Percentiles rank a stretch among this genome's conserved stretches.
These are phyloP conservation scores for Myrmecophaga tridactyla DNA, from an alignment of 2,113 vertebrate genomes.

Conservation along the genomic window DNA sequence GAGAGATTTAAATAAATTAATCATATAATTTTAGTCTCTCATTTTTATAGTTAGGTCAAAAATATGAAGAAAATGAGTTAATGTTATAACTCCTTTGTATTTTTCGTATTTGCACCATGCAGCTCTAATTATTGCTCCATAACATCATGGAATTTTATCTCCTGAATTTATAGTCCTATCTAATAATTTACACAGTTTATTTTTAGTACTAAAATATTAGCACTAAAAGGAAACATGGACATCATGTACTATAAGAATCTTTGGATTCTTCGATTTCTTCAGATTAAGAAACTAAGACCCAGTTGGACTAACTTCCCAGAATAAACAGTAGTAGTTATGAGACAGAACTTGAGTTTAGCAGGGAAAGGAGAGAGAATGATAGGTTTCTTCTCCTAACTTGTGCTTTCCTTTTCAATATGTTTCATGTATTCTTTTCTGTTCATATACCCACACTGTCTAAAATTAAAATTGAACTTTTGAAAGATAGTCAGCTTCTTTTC, in stretches of 20 bases:
- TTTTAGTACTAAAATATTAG: not conserved
- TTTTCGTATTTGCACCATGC: not conserved
- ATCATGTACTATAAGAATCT: not conserved
- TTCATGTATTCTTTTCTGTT: not conserved
- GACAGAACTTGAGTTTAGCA: not conserved
- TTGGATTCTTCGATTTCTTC: not conserved
- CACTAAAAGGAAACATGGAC: not conserved
- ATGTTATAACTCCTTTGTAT: not conserved
- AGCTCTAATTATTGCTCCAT: not conserved
- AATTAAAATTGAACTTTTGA: not conserved
- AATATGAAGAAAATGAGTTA: not conserved
- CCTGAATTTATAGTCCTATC: not conserved
- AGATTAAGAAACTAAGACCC: not conserved
- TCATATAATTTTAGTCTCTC: not conserved
- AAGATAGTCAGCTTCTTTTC: not conserved
- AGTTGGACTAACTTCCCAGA: not conserved
- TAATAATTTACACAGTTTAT: not conserved
- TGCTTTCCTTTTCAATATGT: not conserved
- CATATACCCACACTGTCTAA: not conserved
- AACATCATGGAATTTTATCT: not conserved
- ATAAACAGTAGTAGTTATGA: not conserved
- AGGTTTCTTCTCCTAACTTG: not conserved
- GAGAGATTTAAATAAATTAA: not conserved
- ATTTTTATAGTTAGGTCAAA: not conserved
- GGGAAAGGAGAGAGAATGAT: not conserved